A percentile compares a stretch with the other conserved stretches of the same genome.
Evolutionary conservation across 2,888 invertebrate genomes (phyloP).

Genomic region (Megaustenia siamemsis): DNA sequence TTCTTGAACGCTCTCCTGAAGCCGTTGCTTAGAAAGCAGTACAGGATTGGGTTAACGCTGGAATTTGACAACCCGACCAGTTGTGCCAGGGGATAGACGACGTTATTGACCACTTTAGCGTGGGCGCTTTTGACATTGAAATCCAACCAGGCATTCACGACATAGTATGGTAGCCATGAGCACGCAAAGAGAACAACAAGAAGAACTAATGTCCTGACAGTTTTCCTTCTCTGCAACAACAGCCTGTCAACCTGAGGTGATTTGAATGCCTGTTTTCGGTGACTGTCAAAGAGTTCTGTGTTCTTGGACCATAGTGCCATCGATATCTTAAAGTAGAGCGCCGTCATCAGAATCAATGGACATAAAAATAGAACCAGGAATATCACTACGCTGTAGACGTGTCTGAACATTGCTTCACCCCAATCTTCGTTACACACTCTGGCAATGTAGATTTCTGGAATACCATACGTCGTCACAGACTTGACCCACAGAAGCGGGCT

Average conservation of each 20-base stretch:
- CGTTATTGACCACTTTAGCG: slow-evolving; percentile 52
- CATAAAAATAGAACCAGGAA: slow-evolving; percentile 64
- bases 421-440: slow-evolving; percentile 68
- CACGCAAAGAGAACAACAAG: slow-evolving; percentile 68
- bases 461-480: slow-evolving; percentile 58
- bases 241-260: slow-evolving; percentile 60
- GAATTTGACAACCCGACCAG: slow-evolving; percentile 71
- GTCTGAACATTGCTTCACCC: slow-evolving; percentile 60
- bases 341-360: slow-evolving; percentile 67
- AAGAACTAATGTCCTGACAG: slow-evolving; percentile 69
- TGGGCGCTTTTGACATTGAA: slow-evolving; percentile 59
- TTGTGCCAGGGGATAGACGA: slow-evolving; percentile 69
- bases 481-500: slow-evolving; percentile 69
- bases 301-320: slow-evolving; percentile 67
- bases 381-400: slow-evolving; percentile 68
- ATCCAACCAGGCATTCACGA: slow-evolving; percentile 72
- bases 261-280: slow-evolving; percentile 38
- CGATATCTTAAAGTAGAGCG: slow-evolving; percentile 67
- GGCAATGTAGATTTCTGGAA: slow-evolving; percentile 62
- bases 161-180: slow-evolving; percentile 74
- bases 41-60: slow-evolving; percentile 74
- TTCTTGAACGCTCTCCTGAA: slow-evolving; percentile 69
- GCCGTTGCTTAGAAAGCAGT: slow-evolving; percentile 72
- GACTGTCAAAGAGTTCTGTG: slow-evolving; percentile 51
- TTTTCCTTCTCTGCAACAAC: slow-evolving; percentile 65